Evolutionary conservation across 2,113 vertebrate genomes (phyloP).

Genomic region (Platysternon megacephalum): DNA sequence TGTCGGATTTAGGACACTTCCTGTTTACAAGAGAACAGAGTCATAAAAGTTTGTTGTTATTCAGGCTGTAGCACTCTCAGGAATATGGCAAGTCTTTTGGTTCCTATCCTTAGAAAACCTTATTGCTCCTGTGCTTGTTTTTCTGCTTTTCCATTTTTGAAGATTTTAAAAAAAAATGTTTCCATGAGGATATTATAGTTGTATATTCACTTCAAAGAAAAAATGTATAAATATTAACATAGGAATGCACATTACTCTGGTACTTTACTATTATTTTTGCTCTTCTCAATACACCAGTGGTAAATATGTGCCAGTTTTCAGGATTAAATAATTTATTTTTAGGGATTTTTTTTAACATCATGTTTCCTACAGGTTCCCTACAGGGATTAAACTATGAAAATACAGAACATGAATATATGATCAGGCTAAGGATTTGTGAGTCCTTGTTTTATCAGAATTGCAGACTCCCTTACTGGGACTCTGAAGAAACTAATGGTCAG

Average conservation of each 20-base stretch:
- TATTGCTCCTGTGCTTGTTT: not conserved
- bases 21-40: not conserved
- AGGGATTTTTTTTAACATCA: not conserved
- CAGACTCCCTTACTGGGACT: not conserved
- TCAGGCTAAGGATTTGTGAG: not conserved
- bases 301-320: slow-evolving; percentile 14
- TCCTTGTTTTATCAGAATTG: not conserved
- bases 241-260: not conserved
- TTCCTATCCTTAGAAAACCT: not conserved
- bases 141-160: not conserved
- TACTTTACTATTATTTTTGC: not conserved
- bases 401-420: not conserved
- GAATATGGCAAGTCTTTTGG: not conserved
- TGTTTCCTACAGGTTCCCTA: not conserved
- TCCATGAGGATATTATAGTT: not conserved
- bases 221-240: slow-evolving; percentile 10
- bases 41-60: not conserved
- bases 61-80: not conserved
- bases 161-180: not conserved
- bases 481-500: not conserved
- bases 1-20: not conserved
- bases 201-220: not conserved
- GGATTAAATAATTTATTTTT: slow-evolving; percentile 22
- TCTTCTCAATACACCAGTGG: slow-evolving; percentile 5
- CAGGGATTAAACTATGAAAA: not conserved